Base-by-base conservation (phyloP, 2,113 vertebrate species). In the Anoura caudifer region DNA sequence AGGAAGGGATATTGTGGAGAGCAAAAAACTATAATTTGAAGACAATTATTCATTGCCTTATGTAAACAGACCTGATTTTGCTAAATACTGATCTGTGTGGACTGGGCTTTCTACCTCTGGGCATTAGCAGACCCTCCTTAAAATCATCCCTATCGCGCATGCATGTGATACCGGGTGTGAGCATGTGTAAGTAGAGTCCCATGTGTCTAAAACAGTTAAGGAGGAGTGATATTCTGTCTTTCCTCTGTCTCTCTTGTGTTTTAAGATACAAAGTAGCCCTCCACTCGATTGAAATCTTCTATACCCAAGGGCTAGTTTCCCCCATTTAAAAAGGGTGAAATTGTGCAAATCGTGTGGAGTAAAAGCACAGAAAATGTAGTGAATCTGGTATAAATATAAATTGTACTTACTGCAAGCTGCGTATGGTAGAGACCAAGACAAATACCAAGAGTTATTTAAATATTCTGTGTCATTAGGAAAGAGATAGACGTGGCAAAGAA, bases 401-500 rank as follows among this genome's bases (percentile, higher is more conserved):
- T 70, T 86, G 24, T 73, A 24, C 89, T 90, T 54, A 41, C 36
- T 90, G 20, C 13, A 82, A 95, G n/a, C 47, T 36, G 2, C 72
- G 4, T 86, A 50, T 61, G 43, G 7, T 41, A 88, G 22, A 59
- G 52, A n/a, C 59, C 65, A 76, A 93, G 54, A 45, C 24, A 70
- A 81, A 81, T 72, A 73, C 79, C 79, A 93, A 97, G 6, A 11
- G 7, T 72, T 77, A 47, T 63, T 85, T 95, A 43, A 77, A 79
- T 93, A 47, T 36, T 75, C 52, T 93, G 12, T 75, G 5, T 95
- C 67, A 22, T 59, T 86, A 99, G 99, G 96, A 73, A 99, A 90
- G 98, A 94, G 95, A 98, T 98, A 94, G 99, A 99, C 80, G 95
- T 98, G 95, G 59, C 97, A 38, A 98, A 98, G 70, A 98, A 98